These are phyloP conservation scores for Ophion ellenae DNA, from an alignment of 2,888 invertebrate species.

Conservation along the genomic window DNA sequence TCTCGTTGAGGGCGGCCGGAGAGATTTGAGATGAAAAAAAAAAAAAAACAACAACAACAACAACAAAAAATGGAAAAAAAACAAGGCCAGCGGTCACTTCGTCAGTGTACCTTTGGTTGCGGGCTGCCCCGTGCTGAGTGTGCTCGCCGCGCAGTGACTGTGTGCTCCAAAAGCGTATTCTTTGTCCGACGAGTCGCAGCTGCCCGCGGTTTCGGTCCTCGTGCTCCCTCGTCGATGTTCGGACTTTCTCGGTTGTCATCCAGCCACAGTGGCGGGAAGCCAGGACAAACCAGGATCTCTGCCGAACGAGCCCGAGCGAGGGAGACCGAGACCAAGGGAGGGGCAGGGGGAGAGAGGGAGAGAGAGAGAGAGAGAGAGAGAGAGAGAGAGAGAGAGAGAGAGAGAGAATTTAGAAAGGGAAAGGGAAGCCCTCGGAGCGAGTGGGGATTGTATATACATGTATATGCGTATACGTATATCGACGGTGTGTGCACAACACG, in stretches of 20 bases:
- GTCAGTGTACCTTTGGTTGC: slow-evolving; percentile 82
- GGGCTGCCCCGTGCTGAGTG: slow-evolving; percentile 83
- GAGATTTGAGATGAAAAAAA: slow-evolving; percentile 23
- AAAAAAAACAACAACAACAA: slow-evolving; percentile 22
- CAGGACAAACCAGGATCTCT: slow-evolving; percentile 80
- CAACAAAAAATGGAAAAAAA: background rate
- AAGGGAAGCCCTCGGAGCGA: slow-evolving; percentile 61
- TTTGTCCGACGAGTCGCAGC: slow-evolving; percentile 83
- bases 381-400: slow-evolving; percentile 62
- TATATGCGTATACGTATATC: slow-evolving; percentile 12
- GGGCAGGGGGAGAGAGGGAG: slow-evolving; percentile 61
- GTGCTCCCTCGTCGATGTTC: slow-evolving; percentile 75
- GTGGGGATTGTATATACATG: slow-evolving; percentile 45
- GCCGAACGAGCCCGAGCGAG: slow-evolving; percentile 44
- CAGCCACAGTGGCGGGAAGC: slow-evolving; percentile 82
- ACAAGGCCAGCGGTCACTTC: slow-evolving; percentile 62
- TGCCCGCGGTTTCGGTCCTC: slow-evolving; percentile 80
- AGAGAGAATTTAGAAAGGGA: slow-evolving; percentile 42
- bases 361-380: slow-evolving; percentile 60
- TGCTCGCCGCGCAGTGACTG: slow-evolving; percentile 83
- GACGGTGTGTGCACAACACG: slow-evolving; percentile 27
- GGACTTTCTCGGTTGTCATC: slow-evolving; percentile 80
- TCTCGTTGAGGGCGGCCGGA: background rate
- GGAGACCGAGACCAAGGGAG: slow-evolving; percentile 43
- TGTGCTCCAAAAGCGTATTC: slow-evolving; percentile 80